Percentiles rank a stretch among this genome's conserved stretches.
These are phyloP conservation scores for Turnix velox DNA, from an alignment of 2,113 vertebrate species.

Conservation along the genomic window DNA sequence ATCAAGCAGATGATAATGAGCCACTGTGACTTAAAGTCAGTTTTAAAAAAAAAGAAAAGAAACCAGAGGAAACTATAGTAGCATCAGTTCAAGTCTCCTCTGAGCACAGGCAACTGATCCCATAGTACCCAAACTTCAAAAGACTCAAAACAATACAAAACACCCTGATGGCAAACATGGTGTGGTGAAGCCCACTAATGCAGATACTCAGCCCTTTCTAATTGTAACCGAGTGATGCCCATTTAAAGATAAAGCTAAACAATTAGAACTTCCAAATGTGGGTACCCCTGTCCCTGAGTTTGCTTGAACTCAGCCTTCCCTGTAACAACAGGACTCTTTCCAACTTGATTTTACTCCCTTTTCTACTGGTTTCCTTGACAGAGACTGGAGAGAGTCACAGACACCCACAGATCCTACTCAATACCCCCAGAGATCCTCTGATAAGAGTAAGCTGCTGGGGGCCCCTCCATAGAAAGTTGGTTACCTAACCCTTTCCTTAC, in stretches of 20 bases:
- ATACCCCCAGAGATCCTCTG: neutral
- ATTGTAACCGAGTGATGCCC: neutral
- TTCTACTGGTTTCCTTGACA: slow-evolving; percentile 8
- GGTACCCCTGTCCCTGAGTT: neutral
- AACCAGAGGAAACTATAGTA: neutral
- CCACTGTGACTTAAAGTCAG: neutral
- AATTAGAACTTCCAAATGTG: neutral
- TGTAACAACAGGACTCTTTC: neutral
- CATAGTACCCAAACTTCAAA: neutral
- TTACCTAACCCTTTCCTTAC: slow-evolving; percentile 32
- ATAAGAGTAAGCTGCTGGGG: neutral
- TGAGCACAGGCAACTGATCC: neutral
- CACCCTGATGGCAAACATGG: neutral
- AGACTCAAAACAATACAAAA: neutral
- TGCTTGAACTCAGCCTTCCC: neutral
- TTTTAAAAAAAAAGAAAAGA: neutral
- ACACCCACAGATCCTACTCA: neutral
- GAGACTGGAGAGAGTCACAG: slow-evolving; percentile 44
- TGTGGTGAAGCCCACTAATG: neutral
- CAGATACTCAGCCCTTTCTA: neutral
- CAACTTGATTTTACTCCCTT: neutral
- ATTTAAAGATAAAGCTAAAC: neutral
- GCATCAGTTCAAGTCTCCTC: neutral
- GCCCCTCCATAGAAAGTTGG: neutral
- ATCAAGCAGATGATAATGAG: neutral